Evolutionary conservation across 2,113 vertebrate genomes (phyloP).

Genomic region (Coracopsis vasa): DNA sequence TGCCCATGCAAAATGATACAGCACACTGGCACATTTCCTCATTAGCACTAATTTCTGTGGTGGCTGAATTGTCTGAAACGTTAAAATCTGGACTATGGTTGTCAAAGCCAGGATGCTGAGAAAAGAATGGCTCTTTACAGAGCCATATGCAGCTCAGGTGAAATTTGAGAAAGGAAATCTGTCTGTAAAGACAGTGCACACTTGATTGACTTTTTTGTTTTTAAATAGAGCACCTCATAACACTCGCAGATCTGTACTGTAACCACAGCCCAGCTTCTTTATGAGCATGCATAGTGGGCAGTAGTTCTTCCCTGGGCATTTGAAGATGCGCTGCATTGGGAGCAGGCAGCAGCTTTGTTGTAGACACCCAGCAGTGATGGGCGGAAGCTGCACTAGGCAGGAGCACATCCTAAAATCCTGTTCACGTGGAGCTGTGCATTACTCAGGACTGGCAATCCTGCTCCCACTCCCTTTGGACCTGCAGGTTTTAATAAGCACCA

Average conservation of each 20-base stretch:
- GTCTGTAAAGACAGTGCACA: not conserved
- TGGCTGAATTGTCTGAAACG: not conserved
- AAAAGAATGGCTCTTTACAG: not conserved
- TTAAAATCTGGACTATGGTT: conserved; percentile 12
- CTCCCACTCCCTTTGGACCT: not conserved
- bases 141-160: not conserved
- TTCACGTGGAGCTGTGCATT: not conserved
- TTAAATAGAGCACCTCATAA: not conserved
- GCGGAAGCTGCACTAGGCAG: not conserved
- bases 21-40: not conserved
- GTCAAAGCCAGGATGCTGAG: not conserved
- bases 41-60: not conserved
- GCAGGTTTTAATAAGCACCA: not conserved
- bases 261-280: not conserved
- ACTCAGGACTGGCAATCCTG: not conserved
- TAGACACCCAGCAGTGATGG: not conserved
- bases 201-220: not conserved
- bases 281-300: not conserved
- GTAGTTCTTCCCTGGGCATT: not conserved
- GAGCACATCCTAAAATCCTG: not conserved
- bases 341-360: not conserved
- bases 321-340: not conserved
- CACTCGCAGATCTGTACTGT: not conserved
- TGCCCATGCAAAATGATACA: not conserved
- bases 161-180: not conserved